These are phyloP conservation scores for Parazoanthus atlanticus DNA, from an alignment of 92 coral and sea anemone genomes.

Conservation along the genomic window DNA sequence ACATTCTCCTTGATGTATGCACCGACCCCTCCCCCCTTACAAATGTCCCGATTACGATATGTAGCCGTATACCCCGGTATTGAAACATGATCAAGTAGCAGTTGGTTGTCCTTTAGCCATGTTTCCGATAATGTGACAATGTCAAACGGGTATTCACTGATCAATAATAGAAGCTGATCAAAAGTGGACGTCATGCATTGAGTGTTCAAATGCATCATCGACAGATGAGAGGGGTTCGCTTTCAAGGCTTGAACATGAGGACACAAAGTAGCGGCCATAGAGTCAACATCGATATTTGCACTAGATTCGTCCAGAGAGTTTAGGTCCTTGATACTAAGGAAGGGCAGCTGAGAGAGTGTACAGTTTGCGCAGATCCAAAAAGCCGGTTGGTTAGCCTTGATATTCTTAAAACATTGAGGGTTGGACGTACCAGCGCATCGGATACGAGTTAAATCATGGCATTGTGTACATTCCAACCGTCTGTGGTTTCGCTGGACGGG, in stretches of 20 bases:
- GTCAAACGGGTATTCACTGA: too few species aligned
- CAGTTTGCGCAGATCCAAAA: not conserved
- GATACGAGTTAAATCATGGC: constrained; percentile 18
- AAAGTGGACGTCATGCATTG: too few species aligned
- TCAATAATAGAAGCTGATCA: too few species aligned
- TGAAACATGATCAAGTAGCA: constrained; percentile 31
- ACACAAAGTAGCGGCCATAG: too few species aligned
- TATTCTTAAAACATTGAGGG: too few species aligned
- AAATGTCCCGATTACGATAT: not conserved
- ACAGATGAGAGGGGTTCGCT: constrained; percentile 21
- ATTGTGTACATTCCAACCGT: not conserved
- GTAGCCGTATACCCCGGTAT: constrained; percentile 43
- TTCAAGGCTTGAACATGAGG: constrained; percentile 27
- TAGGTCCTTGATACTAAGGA: not conserved
- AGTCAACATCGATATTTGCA: too few species aligned
- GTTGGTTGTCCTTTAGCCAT: too few species aligned
- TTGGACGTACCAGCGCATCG: constrained; percentile 11
- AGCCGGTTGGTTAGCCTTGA: too few species aligned
- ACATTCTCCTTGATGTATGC: constrained; percentile 40
- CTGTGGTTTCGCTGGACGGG: constrained; percentile 3
- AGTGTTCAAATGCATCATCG: too few species aligned
- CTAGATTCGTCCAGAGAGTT: not conserved
- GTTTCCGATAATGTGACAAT: too few species aligned
- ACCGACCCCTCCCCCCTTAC: constrained; percentile 54
- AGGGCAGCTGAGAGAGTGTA: too few species aligned